A percentile compares a stretch with the other conserved stretches of the same genome.
phyloP scores from a whole-genome alignment of 2,113 vertebrate species.

The Perca schrenkii region DNA sequence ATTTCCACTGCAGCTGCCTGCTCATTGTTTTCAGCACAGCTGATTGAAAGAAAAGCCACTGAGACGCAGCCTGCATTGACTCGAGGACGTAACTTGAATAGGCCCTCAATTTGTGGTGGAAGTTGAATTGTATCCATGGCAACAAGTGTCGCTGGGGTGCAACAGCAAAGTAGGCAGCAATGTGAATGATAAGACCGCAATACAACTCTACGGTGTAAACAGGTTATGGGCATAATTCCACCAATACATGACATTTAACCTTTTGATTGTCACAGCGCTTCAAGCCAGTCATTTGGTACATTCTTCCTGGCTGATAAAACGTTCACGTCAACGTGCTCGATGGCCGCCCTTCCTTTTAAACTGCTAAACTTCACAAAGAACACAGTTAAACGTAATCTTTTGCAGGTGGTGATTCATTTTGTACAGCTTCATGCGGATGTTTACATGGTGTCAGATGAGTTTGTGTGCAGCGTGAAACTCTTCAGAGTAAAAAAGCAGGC shows the following conservation, averaged over 20 bases:
- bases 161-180: constrained; percentile 21
- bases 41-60: constrained; percentile 52
- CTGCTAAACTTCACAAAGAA: constrained; percentile 2
- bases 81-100: constrained; percentile 56
- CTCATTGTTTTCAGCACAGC: constrained; percentile 47
- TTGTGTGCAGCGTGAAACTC: constrained; percentile 37
- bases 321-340: background rate
- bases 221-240: background rate
- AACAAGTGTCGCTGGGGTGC: constrained; percentile 65
- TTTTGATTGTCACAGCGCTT: background rate
- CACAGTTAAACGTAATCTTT: constrained; percentile 2
- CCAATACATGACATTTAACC: background rate
- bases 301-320: background rate
- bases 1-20: constrained; percentile 37
- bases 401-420: background rate
- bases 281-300: background rate
- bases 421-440: constrained; percentile 10
- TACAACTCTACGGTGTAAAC: background rate
- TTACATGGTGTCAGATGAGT: constrained; percentile 16
- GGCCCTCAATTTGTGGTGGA: constrained; percentile 32
- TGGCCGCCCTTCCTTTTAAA: background rate
- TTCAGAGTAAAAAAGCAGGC: constrained; percentile 4
- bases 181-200: constrained; percentile 10
- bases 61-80: constrained; percentile 30
- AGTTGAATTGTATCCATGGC: constrained; percentile 66